Conservation (phyloP, 2,888 invertebrate species). For the Meiosimyza decipiens region DNA sequence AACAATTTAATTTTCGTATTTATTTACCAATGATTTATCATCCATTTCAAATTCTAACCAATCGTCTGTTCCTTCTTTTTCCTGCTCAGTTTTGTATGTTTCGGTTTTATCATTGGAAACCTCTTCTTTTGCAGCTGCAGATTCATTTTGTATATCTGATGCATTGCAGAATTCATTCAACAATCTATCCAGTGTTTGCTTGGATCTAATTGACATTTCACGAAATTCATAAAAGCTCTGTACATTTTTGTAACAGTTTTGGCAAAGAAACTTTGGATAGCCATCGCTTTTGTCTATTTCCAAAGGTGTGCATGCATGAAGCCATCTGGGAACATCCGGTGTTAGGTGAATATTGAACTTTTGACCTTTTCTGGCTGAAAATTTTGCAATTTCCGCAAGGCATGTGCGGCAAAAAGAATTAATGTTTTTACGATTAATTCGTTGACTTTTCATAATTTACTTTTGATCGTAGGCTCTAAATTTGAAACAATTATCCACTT, state of each 20-base stretch:
- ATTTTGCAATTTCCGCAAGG: not conserved
- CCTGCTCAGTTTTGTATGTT: not conserved
- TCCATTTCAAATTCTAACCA: not conserved
- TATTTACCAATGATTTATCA: not conserved
- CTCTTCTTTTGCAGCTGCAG: not conserved
- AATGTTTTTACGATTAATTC: conserved; percentile 6
- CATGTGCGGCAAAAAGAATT: conserved; percentile 27
- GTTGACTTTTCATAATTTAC: not conserved
- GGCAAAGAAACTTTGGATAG: conserved; percentile 52
- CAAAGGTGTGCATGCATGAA: conserved; percentile 5
- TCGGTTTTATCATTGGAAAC: not conserved
- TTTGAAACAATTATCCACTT: too few species aligned
- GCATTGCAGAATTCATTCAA: not conserved
- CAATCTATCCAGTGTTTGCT: conserved; percentile 36
- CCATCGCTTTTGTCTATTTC: conserved; percentile 36
- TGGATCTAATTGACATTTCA: conserved; percentile 56
- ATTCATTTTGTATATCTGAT: not conserved
- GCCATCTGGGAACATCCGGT: conserved; percentile 11
- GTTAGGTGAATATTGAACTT: conserved; percentile 22
- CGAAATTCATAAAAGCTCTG: conserved; percentile 55
- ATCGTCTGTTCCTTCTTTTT: not conserved
- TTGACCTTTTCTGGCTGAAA: not conserved
- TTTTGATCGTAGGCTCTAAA: not conserved
- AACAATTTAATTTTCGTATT: too few species aligned
- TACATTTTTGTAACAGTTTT: conserved; percentile 52